A percentile compares a stretch with the other conserved stretches of the same genome.
phyloP scores from a whole-genome alignment of 2,113 vertebrate genomes.

The Cariama cristata region DNA sequence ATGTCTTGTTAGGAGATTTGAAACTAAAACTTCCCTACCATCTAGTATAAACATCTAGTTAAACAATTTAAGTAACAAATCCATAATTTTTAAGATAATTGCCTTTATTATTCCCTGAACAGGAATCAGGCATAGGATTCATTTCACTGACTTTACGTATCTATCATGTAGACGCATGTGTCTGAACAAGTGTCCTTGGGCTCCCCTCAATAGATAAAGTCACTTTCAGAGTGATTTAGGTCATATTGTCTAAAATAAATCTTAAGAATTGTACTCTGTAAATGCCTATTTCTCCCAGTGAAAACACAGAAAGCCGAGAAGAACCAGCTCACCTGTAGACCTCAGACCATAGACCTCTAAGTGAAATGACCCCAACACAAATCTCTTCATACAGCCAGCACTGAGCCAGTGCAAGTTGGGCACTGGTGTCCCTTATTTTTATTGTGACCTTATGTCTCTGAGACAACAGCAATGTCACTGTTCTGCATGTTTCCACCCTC shows the following conservation, averaged over 20 bases:
- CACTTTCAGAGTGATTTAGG: not conserved
- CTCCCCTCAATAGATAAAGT: not conserved
- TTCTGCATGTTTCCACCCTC: not conserved
- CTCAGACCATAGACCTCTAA: not conserved
- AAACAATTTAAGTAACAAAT: not conserved
- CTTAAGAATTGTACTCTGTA: not conserved
- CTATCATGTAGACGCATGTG: accelerated
- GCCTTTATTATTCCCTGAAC: not conserved
- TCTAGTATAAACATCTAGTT: not conserved
- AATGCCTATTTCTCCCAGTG: not conserved
- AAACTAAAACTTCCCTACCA: not conserved
- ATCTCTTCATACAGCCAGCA: not conserved
- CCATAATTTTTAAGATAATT: not conserved
- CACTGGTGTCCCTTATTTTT: not conserved
- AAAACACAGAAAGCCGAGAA: not conserved
- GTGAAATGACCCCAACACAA: not conserved
- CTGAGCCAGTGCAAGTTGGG: not conserved
- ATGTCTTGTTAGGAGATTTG: not conserved
- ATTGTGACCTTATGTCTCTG: not conserved
- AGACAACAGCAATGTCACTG: accelerated
- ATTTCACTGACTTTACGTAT: not conserved
- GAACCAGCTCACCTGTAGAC: not conserved
- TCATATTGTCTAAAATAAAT: not conserved
- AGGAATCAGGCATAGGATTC: not conserved
- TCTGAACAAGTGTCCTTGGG: not conserved